Conservation (phyloP, 2,888 invertebrate species). For the Arrhopalites spinosus region DNA sequence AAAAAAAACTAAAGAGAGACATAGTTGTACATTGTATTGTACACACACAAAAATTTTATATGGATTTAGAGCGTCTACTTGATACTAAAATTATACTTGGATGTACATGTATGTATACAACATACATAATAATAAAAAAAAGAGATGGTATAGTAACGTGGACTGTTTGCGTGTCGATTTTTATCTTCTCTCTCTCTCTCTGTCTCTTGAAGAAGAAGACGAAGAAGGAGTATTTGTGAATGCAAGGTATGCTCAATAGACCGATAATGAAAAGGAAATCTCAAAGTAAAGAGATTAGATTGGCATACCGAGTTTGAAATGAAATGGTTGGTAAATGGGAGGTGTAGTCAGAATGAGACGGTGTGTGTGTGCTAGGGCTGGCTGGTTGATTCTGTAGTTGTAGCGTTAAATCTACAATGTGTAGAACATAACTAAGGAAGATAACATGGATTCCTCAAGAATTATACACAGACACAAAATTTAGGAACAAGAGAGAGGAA, state of each 20-base stretch:
- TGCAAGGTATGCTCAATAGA: constrained; percentile 26
- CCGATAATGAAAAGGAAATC: constrained; percentile 33
- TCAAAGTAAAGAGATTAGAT: constrained; percentile 28
- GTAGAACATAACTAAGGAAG: background rate
- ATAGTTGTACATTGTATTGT: no score
- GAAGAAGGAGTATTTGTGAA: background rate
- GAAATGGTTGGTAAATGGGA: constrained; percentile 26
- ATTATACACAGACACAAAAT: background rate
- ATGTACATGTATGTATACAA: background rate
- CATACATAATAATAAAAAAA: background rate
- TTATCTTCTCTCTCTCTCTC: background rate
- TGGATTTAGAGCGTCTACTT: background rate
- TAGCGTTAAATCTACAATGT: background rate
- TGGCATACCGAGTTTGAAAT: constrained; percentile 27
- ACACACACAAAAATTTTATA: background rate
- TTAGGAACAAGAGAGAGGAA: background rate
- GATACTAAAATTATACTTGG: no score
- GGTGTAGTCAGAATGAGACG: constrained; percentile 15
- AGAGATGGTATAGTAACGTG: no score
- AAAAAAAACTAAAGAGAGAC: no score
- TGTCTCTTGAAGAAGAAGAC: background rate
- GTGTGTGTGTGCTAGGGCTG: background rate
- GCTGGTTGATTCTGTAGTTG: no score
- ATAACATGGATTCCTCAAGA: constrained; percentile 16
- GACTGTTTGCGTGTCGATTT: constrained; percentile 30